phyloP scores from a whole-genome alignment of 2,888 invertebrate genomes.

The Empis livida region DNA sequence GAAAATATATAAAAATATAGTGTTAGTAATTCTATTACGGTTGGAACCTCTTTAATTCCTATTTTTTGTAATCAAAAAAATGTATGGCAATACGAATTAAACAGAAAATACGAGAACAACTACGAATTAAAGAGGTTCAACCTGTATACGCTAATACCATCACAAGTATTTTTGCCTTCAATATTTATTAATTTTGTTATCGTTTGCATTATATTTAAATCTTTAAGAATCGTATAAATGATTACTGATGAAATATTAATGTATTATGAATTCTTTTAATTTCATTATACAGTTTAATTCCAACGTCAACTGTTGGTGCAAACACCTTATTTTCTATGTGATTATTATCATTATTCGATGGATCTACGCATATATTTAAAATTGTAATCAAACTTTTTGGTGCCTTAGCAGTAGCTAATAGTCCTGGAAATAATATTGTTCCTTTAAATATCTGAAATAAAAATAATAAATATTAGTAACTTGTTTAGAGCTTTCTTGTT shows the following conservation, averaged over 20 bases:
- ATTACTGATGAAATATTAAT: slow-evolving; percentile 15
- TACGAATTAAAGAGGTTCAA: no score
- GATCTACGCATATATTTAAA: slow-evolving; percentile 26
- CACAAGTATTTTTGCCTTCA: no score
- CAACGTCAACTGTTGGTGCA: slow-evolving; percentile 27
- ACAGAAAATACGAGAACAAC: no score
- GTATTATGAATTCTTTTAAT: slow-evolving; percentile 26
- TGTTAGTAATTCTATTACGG: no score
- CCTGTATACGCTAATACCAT: no score
- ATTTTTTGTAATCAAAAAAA: no score
- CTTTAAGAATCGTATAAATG: no score
- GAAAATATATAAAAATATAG: no score
- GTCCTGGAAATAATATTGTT: slow-evolving; percentile 25
- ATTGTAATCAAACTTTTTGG: slow-evolving; percentile 22
- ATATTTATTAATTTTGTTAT: no score
- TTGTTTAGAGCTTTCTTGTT: neutral
- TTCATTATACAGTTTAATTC: slow-evolving; percentile 28
- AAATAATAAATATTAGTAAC: neutral
- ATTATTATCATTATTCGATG: slow-evolving; percentile 19
- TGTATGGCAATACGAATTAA: no score
- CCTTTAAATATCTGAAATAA: slow-evolving; percentile 24
- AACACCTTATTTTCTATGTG: slow-evolving; percentile 21
- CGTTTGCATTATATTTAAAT: no score
- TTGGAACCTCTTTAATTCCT: no score
- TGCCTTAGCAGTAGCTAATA: slow-evolving; percentile 24